Percentiles rank a stretch among this genome's conserved stretches.
phyloP scores from a whole-genome alignment of 2,888 invertebrate genomes.

The Acrocyrtus sp. region DNA sequence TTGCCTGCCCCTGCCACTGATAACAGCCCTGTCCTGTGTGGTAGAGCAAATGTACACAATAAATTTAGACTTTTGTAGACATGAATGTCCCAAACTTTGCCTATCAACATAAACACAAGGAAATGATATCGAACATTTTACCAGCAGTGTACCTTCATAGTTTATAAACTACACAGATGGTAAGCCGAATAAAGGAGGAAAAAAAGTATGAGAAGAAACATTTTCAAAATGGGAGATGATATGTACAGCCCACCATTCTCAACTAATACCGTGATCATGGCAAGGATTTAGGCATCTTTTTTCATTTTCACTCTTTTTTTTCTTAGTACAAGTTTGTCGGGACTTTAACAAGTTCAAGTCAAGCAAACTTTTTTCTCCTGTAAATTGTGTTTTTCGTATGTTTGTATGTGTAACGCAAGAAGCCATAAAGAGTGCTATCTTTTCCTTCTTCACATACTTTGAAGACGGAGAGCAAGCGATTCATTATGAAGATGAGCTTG shows the following conservation, averaged over 20 bases:
- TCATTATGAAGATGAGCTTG: neutral
- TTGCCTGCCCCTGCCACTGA: too few species aligned
- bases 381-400: neutral
- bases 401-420: neutral
- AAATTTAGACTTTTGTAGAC: constrained; percentile 6
- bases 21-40: neutral
- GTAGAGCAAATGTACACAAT: neutral
- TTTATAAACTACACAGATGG: neutral
- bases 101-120: constrained; percentile 12
- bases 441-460: neutral
- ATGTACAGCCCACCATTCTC: neutral
- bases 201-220: neutral
- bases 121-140: neutral
- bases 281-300: neutral
- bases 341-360: neutral
- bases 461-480: neutral
- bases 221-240: neutral
- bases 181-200: neutral
- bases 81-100: constrained; percentile 3
- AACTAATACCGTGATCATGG: neutral
- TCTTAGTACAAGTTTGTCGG: neutral
- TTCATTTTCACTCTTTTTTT: neutral
- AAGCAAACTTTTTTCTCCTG: neutral
- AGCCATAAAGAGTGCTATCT: neutral
- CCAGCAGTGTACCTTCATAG: neutral